Conservation (phyloP, 2,113 vertebrate species). For the Oreotrochilus melanogaster region DNA sequence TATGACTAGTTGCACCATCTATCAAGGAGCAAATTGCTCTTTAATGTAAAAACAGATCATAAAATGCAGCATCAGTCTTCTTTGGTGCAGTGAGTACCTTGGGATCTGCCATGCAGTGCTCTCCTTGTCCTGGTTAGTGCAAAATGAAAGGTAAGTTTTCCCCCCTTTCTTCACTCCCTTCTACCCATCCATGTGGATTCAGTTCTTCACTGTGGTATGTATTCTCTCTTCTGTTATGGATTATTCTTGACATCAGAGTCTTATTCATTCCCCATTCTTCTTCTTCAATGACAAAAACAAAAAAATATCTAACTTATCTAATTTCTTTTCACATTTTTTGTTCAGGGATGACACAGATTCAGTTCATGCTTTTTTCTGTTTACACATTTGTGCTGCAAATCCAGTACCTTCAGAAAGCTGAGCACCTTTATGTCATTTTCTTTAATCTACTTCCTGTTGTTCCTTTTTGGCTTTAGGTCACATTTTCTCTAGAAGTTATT, state of each 20-base stretch:
- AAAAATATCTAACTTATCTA: neutral
- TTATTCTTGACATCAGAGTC: neutral
- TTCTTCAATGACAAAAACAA: neutral
- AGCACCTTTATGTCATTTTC: neutral
- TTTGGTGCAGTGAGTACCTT: neutral
- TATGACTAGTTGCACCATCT: neutral
- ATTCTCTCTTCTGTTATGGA: neutral
- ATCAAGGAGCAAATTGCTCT: neutral
- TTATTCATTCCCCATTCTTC: neutral
- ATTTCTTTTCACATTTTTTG: neutral
- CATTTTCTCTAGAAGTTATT: neutral
- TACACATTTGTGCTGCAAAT: neutral
- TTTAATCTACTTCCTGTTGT: neutral
- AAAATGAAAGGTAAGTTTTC: neutral
- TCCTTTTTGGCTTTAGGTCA: neutral
- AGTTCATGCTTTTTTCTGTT: neutral
- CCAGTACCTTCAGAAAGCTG: neutral
- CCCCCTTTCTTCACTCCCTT: accelerated
- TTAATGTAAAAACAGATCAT: neutral
- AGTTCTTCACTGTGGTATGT: neutral
- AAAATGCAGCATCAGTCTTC: neutral
- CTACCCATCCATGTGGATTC: neutral
- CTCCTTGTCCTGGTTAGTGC: neutral
- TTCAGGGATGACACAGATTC: neutral
- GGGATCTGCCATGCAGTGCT: neutral